A percentile compares a stretch with the other conserved stretches of the same genome.
Conservation (phyloP, 2,113 vertebrate genomes). For the Bubo scandiacus region DNA sequence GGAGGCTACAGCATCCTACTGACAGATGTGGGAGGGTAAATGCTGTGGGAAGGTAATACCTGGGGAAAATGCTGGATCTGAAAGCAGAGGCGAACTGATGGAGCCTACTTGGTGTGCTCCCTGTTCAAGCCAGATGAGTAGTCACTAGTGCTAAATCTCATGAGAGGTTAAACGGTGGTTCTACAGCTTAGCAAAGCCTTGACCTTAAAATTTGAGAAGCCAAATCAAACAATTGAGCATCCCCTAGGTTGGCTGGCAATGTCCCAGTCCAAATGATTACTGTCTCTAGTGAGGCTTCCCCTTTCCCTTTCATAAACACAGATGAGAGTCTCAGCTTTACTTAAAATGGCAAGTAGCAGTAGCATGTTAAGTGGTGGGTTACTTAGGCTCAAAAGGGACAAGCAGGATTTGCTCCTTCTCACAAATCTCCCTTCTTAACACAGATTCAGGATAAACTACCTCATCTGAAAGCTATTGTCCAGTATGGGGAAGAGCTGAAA, state of each 20-base stretch:
- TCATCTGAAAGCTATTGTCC: slow-evolving; percentile 88
- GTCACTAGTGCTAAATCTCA: not conserved
- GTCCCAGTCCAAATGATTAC: not conserved
- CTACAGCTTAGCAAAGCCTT: not conserved
- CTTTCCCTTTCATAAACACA: not conserved
- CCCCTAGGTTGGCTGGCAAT: not conserved
- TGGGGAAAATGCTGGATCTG: not conserved
- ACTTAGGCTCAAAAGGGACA: not conserved
- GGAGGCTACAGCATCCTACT: not conserved
- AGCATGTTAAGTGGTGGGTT: not conserved
- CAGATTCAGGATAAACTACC: slow-evolving; percentile 81
- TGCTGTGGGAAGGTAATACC: not conserved
- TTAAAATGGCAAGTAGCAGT: not conserved
- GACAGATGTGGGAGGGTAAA: not conserved
- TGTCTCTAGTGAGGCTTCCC: not conserved
- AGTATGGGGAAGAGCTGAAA: slow-evolving; percentile 81
- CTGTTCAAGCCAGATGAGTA: not conserved
- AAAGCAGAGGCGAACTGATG: not conserved
- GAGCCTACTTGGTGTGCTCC: not conserved
- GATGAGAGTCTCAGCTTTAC: not conserved
- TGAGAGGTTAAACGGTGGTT: not conserved
- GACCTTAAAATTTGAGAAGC: not conserved
- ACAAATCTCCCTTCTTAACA: not conserved
- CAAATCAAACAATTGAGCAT: not conserved
- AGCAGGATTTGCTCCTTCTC: not conserved